Evolutionary conservation across 2,797 vertebrate genomes (phyloP).

Genomic region (Geotrypetes seraphini): DNA sequence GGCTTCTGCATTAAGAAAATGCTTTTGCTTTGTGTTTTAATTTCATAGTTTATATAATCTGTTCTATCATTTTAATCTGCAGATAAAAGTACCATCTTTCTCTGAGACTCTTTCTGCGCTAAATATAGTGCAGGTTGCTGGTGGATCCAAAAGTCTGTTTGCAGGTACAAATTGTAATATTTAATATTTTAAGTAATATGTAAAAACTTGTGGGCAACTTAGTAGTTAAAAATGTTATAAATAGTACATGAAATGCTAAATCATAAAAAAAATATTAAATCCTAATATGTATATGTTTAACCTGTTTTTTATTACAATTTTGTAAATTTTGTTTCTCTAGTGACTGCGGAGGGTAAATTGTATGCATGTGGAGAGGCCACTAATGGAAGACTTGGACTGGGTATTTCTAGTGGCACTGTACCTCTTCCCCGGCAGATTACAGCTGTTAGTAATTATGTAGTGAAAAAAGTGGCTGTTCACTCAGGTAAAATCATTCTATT

Average conservation of each 20-base stretch:
- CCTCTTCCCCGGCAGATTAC: slow-evolving; percentile 91
- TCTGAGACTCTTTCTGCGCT: slow-evolving; percentile 92
- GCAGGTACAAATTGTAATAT: slow-evolving; percentile 61
- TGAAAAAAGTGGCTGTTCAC: slow-evolving; percentile 97
- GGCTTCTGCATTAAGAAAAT: no score
- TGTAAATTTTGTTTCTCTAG: slow-evolving; percentile 47
- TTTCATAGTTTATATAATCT: no score
- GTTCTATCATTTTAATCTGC: slow-evolving; percentile 1
- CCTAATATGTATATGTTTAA: no score
- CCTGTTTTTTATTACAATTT: no score
- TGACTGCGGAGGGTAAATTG: slow-evolving; percentile 94
- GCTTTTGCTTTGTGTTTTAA: no score
- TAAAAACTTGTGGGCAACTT: no score
- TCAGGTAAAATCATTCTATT: slow-evolving; percentile 73
- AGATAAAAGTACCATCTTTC: slow-evolving; percentile 97
- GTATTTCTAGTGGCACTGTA: slow-evolving; percentile 89
- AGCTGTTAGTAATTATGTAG: slow-evolving; percentile 92
- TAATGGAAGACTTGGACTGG: slow-evolving; percentile 86
- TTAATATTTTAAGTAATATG: no score
- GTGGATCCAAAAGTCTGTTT: slow-evolving; percentile 96
- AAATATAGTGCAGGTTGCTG: slow-evolving; percentile 94
- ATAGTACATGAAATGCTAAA: no score
- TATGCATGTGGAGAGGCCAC: slow-evolving; percentile 95
- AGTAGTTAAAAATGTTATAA: no score
- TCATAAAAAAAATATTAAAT: no score